Conservation (phyloP, 2,113 vertebrate species). For the Pleuronectes platessa region DNA sequence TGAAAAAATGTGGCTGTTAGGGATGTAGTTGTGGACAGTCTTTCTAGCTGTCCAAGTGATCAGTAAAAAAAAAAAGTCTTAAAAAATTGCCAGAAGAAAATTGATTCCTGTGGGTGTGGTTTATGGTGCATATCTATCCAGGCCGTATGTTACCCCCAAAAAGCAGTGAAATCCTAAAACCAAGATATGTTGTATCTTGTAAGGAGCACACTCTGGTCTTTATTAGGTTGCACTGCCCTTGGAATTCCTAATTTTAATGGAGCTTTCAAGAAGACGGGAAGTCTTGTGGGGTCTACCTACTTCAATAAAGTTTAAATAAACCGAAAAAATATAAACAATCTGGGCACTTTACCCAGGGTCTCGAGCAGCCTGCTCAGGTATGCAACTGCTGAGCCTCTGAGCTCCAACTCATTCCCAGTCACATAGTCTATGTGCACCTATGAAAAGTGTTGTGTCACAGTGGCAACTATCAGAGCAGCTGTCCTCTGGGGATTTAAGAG, state of each 20-base stretch:
- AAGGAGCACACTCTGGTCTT: conserved; percentile 13
- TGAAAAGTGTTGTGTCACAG: conserved; percentile 41
- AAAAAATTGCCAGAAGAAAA: conserved; percentile 53
- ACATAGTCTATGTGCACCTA: conserved; percentile 26
- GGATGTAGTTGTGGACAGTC: conserved; percentile 42
- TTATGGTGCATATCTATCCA: conserved; percentile 2
- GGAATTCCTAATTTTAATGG: conserved; percentile 10
- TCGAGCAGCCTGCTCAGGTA: not conserved
- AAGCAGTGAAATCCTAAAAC: conserved; percentile 7
- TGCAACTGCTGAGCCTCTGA: conserved; percentile 15
- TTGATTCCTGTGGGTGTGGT: conserved; percentile 8
- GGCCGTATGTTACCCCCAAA: not conserved
- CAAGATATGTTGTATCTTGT: conserved; percentile 6
- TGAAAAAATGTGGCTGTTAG: conserved; percentile 49
- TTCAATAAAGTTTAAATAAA: conserved; percentile 36
- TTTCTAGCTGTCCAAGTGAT: conserved; percentile 63
- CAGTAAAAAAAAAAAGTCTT: conserved; percentile 34
- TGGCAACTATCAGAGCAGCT: conserved; percentile 34
- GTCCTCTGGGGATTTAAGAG: conserved; percentile 49
- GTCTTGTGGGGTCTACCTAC: not conserved
- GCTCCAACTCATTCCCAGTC: conserved; percentile 15
- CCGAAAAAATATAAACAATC: conserved; percentile 30
- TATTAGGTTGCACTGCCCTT: conserved; percentile 24
- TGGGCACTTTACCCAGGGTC: conserved; percentile 16
- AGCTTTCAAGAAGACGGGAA: conserved; percentile 18